Conservation (phyloP, 2,797 vertebrate genomes). For the Trachurus trachurus region DNA sequence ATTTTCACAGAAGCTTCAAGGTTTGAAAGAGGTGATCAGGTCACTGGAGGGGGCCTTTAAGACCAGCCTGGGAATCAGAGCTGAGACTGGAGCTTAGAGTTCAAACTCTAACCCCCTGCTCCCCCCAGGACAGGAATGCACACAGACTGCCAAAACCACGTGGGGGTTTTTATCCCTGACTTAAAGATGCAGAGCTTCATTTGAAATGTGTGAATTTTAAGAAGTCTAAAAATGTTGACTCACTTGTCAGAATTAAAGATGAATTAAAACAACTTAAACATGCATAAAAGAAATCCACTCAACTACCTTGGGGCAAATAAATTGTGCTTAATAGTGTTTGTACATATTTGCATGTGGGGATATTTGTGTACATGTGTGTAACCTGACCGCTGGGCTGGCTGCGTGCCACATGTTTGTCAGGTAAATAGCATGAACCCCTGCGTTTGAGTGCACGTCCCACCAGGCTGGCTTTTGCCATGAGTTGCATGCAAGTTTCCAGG, state of each 20-base stretch:
- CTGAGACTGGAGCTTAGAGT: constrained; percentile 63
- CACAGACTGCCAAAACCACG: constrained; percentile 68
- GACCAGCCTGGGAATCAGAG: constrained; percentile 83
- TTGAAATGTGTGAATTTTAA: constrained; percentile 21
- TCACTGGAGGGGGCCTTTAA: constrained; percentile 88
- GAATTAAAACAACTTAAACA: not conserved
- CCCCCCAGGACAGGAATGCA: constrained; percentile 72
- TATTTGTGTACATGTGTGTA: constrained; percentile 12
- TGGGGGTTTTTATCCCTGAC: constrained; percentile 58
- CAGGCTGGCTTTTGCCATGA: constrained; percentile 1
- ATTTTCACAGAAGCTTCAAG: constrained; percentile 44
- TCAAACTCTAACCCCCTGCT: constrained; percentile 74
- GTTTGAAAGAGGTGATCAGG: constrained; percentile 78
- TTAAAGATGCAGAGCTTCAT: constrained; percentile 71
- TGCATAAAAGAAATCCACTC: not conserved
- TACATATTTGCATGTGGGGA: not conserved
- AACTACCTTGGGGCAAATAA: not conserved
- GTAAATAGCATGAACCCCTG: constrained; percentile 41
- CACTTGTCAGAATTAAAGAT: not conserved
- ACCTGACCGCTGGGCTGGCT: constrained; percentile 15
- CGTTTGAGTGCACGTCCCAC: constrained; percentile 11
- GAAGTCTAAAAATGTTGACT: not conserved
- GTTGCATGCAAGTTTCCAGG: constrained; percentile 18
- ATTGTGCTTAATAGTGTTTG: constrained; percentile 3
- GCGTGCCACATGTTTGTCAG: constrained; percentile 40